A percentile compares a stretch with the other conserved stretches of the same genome.
Evolutionary conservation across 2,888 invertebrate species (phyloP).

Genomic region (Chirona hameri): DNA sequence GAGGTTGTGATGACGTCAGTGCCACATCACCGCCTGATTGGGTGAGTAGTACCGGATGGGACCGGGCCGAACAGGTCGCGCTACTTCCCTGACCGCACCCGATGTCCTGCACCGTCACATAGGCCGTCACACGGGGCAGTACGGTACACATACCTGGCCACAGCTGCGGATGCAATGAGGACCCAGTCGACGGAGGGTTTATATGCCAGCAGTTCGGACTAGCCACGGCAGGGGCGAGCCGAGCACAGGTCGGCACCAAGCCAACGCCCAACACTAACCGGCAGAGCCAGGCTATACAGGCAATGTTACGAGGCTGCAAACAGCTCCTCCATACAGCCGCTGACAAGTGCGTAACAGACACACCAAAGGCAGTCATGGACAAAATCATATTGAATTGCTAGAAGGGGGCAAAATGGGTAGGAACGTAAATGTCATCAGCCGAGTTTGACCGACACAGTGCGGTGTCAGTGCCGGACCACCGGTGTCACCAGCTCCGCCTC

Average conservation of each 20-base stretch:
- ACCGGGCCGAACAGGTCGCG: background rate
- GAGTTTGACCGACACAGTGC: background rate
- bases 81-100: background rate
- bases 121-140: background rate
- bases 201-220: background rate
- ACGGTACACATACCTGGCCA: background rate
- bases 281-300: no score
- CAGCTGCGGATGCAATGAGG: background rate
- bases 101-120: background rate
- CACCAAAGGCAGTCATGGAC: no score
- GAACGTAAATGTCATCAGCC: background rate
- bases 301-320: background rate
- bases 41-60: background rate
- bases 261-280: no score
- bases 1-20: constrained; percentile 28
- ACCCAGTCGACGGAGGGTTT: background rate
- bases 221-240: background rate
- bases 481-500: background rate
- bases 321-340: no score
- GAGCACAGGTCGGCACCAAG: no score
- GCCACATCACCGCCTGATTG: constrained; percentile 29
- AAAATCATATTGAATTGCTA: no score
- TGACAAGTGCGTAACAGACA: no score
- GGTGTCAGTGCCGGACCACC: background rate
- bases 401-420: background rate